These are phyloP conservation scores for Gymnoscelis rufifasciata DNA, from an alignment of 2,888 invertebrate species.

Conservation along the genomic window DNA sequence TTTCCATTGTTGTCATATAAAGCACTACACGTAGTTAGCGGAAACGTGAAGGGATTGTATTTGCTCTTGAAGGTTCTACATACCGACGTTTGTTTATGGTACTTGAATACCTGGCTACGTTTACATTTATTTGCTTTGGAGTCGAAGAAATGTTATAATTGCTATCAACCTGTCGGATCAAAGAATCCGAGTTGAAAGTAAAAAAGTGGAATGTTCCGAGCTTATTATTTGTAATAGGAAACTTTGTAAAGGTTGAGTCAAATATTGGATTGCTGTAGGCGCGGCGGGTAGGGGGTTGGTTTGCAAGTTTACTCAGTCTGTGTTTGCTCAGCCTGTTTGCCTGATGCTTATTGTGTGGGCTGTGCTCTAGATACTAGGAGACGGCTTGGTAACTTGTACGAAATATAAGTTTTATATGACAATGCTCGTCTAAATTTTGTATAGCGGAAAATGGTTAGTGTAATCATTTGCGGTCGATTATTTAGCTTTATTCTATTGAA, in stretches of 20 bases:
- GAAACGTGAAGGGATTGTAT: slow-evolving; percentile 12
- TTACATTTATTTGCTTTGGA: slow-evolving; percentile 12
- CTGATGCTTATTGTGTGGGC: slow-evolving; percentile 53
- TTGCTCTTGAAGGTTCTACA: slow-evolving; percentile 4
- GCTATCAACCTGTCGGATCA: slow-evolving; percentile 18
- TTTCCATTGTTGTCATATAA: slow-evolving; percentile 19
- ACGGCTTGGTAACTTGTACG: slow-evolving; percentile 4
- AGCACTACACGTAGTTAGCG: slow-evolving; percentile 13
- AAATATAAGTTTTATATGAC: too few species aligned
- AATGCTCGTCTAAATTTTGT: too few species aligned
- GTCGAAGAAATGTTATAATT: slow-evolving; percentile 14
- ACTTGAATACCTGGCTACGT: not conserved
- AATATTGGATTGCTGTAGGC: slow-evolving; percentile 24
- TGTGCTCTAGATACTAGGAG: not conserved
- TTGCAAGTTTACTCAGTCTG: slow-evolving; percentile 50
- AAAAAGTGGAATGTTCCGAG: slow-evolving; percentile 12
- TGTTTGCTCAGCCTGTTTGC: slow-evolving; percentile 57
- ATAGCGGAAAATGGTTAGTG: too few species aligned
- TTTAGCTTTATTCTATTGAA: too few species aligned
- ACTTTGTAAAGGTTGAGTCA: slow-evolving; percentile 22
- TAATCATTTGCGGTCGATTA: too few species aligned
- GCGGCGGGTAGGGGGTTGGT: slow-evolving; percentile 34
- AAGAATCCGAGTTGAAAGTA: slow-evolving; percentile 10
- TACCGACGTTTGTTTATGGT: not conserved
- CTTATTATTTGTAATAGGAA: slow-evolving; percentile 19